phyloP scores from a whole-genome alignment of 2,113 vertebrate species.

The Heterotilapia buettikoferi region DNA sequence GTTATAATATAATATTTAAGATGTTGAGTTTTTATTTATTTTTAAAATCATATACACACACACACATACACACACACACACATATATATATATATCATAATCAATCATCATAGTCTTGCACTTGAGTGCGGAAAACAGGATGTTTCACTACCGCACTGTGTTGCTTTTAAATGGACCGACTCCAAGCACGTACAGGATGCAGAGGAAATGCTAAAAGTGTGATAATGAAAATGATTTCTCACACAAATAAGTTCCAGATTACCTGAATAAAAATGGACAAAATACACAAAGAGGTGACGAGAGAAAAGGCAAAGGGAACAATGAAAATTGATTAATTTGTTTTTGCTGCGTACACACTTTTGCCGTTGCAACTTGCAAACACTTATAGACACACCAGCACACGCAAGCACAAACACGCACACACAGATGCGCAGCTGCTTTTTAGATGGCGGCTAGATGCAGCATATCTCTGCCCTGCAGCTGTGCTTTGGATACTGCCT shows the following conservation, averaged over 20 bases:
- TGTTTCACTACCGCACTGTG: not conserved
- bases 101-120: not conserved
- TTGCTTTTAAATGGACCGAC: constrained; percentile 15
- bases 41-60: rapidly evolving
- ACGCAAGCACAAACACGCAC: not conserved
- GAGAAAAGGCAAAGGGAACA: not conserved
- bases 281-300: not conserved
- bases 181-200: not conserved
- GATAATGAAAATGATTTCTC: not conserved
- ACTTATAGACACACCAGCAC: not conserved
- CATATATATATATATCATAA: not conserved
- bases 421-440: constrained; percentile 27
- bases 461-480: constrained; percentile 28
- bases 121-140: constrained; percentile 18
- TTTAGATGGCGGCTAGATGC: constrained; percentile 42
- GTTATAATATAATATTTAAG: not conserved
- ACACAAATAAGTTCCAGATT: not conserved
- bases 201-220: not conserved
- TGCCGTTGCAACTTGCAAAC: not conserved
- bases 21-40: not conserved
- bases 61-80: not conserved
- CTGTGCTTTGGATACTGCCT: constrained; percentile 12
- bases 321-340: not conserved
- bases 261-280: not conserved
- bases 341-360: not conserved